Base-by-base conservation (phyloP, 1,140 invertebrate species). In the Drosophila subpulchrella region DNA sequence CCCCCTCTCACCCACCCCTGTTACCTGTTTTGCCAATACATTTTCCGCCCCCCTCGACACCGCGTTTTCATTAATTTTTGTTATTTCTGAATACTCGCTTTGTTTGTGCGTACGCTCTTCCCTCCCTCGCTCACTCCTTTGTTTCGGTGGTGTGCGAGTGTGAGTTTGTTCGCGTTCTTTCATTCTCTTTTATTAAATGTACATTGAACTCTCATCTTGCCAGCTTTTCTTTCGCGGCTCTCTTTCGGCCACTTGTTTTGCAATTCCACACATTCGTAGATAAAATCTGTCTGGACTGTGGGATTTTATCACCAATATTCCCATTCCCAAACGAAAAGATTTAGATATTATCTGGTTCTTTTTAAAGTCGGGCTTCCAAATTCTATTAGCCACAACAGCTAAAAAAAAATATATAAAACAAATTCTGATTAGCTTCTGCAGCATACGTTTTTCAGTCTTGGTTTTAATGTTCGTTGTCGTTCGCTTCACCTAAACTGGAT, bases 181-280 rank as follows among this genome's bases (percentile, higher is more conserved):
- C 76, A 74, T 76, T 88, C 84, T 89, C 79, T 83, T 84, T 89
- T 86, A 89, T 89, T 88, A 84, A 89, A 89, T 88, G 84, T 88
- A 89, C 84, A 88, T 89, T 88, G 84, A 88, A 88, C 84, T 78
- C 75, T 80, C 84, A 84, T 71, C 77, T 88, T 58, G 58, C 48
- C 50, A 55, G 57, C 47, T 47, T 72, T 66, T 72, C 61, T 68
- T 78, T 46, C 50, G 47, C 15, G 17, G 30, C 51, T 61, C 58
- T 59, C 13, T 58, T 51, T 68, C 15, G 70, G 46, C 57, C 68
- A 72, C 68, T 72, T 72, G 68, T 72, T 70, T 71, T 48, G 44
- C 68, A 71, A 57, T 15, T 17, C 11, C 38, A 13, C 27, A 59
- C 39, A 41, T 59, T 30, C 54, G 38, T 17, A 38, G 38, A 66